Evolutionary conservation across 2,113 vertebrate species (phyloP), one percentile per base, ranked within the genome.

Genomic region (Microcebus tavaratra): DNA sequence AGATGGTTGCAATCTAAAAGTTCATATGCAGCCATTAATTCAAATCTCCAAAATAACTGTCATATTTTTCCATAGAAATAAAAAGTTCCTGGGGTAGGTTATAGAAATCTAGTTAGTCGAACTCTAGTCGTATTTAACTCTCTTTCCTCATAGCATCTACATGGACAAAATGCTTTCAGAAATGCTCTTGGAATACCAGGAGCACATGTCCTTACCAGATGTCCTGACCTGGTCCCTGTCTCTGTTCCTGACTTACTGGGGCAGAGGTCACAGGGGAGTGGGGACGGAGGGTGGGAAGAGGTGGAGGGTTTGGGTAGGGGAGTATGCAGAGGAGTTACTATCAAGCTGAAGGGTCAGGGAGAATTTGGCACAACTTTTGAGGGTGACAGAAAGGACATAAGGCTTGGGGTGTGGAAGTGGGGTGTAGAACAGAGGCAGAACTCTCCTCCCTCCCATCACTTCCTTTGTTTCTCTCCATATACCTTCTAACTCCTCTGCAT

Each of bases 241-340:
- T 83, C 3, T 53, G 39, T 9, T 72, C 36, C 53, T 59, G 63
- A 76, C 6, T 39, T 92, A 3, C 20, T 50, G 50, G 34, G 45
- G 29, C 12, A 36, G 6, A 81, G 10, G 5, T 6, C 15, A 53
- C 20, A 86, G 72, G 55, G 65, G 13, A 72, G 1, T 31, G 6
- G 9, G 6, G 1, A 1, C 27, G 6, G 36, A 0, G 27, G 3
- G 1, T 2, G 1, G 5, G 1, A 13, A 55, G 18, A 2, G 20
- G 27, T 2, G 0, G 15, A 79, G 87, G 8, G 15, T 68, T 65
- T 29, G 36, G 55, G 2, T 21, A 25, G 34, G 18, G 36, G 5
- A 31, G 21, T 20, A 17, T 21, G 7, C 27, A 63, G 8, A 70
- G 27, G 25, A 72, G 17, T 53, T 75, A 45, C 79, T 23, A 68